phyloP scores from a whole-genome alignment of 2,113 vertebrate genomes.

The Forbesichthys papilliferus region DNA sequence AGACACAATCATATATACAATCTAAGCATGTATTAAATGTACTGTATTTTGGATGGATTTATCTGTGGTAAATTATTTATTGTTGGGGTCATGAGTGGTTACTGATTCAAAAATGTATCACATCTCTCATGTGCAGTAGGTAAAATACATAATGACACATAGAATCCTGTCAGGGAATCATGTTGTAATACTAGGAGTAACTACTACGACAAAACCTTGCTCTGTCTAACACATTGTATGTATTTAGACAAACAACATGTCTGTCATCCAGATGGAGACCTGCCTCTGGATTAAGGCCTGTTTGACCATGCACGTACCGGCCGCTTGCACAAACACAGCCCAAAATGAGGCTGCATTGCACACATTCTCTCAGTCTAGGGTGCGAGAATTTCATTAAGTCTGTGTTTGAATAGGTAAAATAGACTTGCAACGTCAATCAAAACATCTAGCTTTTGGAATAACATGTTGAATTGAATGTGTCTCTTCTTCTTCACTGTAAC shows the following conservation, averaged over 20 bases:
- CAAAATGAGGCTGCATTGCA: slow-evolving; percentile 31
- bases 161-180: not conserved
- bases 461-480: slow-evolving; percentile 45
- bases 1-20: no score
- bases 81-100: no score
- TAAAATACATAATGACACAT: no score
- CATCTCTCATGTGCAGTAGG: no score
- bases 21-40: no score
- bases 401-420: slow-evolving; percentile 55
- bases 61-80: no score
- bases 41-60: no score
- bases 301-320: slow-evolving; percentile 43
- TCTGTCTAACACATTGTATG: not conserved
- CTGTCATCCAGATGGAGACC: slow-evolving; percentile 22
- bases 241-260: slow-evolving; percentile 12
- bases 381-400: slow-evolving; percentile 60
- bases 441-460: slow-evolving; percentile 50
- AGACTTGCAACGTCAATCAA: slow-evolving; percentile 42
- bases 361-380: slow-evolving; percentile 43
- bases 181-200: no score
- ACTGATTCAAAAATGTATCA: no score
- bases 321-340: slow-evolving; percentile 54
- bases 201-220: not conserved
- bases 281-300: slow-evolving; percentile 19
- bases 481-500: slow-evolving; percentile 56